Evolutionary conservation across 2,888 invertebrate species (phyloP), one percentile per base, ranked within the genome.

Genomic region (Acleris laterana): DNA sequence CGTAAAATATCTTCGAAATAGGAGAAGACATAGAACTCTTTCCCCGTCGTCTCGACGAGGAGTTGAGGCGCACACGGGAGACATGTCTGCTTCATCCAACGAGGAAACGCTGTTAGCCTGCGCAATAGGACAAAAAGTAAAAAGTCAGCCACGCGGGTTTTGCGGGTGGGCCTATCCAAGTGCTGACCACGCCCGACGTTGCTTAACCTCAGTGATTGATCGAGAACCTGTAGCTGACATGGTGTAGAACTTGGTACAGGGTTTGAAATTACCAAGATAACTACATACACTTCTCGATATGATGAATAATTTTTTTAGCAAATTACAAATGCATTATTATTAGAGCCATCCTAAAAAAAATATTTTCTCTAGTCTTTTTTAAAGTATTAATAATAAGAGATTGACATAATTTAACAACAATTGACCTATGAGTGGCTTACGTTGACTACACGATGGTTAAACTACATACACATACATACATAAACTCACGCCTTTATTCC

Each of bases 61-160:
- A 83, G 84, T 70, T 95, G 94, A 0, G 96, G 95, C 1, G 94
- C 93, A 68, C 96, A 96, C 48, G 95, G 94, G 0, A 97, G 79
- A 77, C 98, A 98, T 0, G 96, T 96, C 13, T 95, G 95, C 74
- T 95, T 93, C 96, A 97, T 96, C 98, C 98, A 98, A 9, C 98
- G 95, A 0, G 96, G 94, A 78, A 98, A 97, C 0, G 93, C 85
- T 74, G 96, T 96, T 6, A 97, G 83, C 68, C 96, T 96, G 77
- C 42, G 74, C 74, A 22, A 49, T 56, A 61, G 17, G 9, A 28
- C n/a, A 50, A 61, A 16, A n/a, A 44, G 13, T n/a, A 42, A 63
- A 51, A 57, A 51, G 70, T 71, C 72, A 73, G 72, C 72, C 59
- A 70, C 74, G 72, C 63, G 69, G 73, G 72, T 72, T 73, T 73